phyloP scores from a whole-genome alignment of 2,888 invertebrate genomes.

The Ferdinandea cuprea region DNA sequence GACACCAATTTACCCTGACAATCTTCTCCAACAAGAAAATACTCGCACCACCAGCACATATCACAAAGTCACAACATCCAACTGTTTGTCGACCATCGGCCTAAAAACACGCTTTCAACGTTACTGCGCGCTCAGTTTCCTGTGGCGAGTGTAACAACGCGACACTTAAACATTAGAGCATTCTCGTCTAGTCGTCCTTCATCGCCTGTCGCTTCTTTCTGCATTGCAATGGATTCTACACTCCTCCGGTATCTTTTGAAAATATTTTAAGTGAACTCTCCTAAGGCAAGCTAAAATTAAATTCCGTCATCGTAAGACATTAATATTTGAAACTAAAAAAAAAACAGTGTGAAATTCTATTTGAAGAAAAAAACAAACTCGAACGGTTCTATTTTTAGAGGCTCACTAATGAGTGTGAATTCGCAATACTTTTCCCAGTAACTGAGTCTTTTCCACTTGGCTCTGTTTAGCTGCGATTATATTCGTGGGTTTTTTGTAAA shows the following conservation, averaged over 20 bases:
- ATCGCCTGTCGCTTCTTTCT: conserved; percentile 44
- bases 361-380: conserved; percentile 15
- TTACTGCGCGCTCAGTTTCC: conserved; percentile 73
- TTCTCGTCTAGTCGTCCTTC: conserved; percentile 35
- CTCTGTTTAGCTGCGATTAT: conserved; percentile 39
- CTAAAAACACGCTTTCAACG: conserved; percentile 70
- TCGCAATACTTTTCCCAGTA: conserved; percentile 53
- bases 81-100: conserved; percentile 57
- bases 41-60: conserved; percentile 45
- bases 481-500: conserved; percentile 43
- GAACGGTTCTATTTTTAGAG: conserved; percentile 70
- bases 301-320: conserved; percentile 6
- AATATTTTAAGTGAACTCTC: conserved; percentile 12
- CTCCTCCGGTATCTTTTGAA: conserved; percentile 24
- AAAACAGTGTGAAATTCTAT: not conserved
- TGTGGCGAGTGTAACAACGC: conserved; percentile 66
- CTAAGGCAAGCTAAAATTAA: not conserved
- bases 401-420: conserved; percentile 66
- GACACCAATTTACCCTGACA: conserved; percentile 30
- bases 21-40: conserved; percentile 18
- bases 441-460: conserved; percentile 34
- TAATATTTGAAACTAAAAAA: conserved; percentile 6
- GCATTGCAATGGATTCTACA: conserved; percentile 52
- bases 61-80: not conserved
- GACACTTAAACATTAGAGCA: conserved; percentile 49